phyloP scores from a whole-genome alignment of 1,140 invertebrate genomes.

The Trichoplusia ni region DNA sequence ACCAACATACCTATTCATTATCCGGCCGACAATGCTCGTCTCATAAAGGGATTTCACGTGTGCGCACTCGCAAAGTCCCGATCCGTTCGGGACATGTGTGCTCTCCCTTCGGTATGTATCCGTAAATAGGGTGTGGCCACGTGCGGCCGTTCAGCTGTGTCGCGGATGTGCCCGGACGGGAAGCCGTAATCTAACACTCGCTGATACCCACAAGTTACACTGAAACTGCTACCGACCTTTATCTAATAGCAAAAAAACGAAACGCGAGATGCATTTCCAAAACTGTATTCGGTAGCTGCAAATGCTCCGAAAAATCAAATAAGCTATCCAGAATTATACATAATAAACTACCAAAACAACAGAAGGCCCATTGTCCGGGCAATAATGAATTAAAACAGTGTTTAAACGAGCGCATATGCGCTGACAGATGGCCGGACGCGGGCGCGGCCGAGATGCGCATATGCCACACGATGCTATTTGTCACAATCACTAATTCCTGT shows the following conservation, averaged over 20 bases:
- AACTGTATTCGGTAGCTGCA: not conserved
- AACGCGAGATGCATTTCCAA: not conserved
- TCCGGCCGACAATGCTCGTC: slow-evolving; percentile 71
- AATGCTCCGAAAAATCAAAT: not conserved
- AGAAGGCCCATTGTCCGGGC: slow-evolving; percentile 60
- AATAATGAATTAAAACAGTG: slow-evolving; percentile 78
- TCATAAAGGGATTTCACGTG: slow-evolving; percentile 80
- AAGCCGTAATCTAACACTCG: slow-evolving; percentile 77
- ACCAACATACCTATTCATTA: slow-evolving; percentile 77
- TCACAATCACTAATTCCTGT: slow-evolving; percentile 61
- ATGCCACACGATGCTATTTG: slow-evolving; percentile 65
- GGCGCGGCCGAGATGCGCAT: slow-evolving; percentile 71
- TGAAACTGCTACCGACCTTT: slow-evolving; percentile 31
- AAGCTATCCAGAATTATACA: not conserved
- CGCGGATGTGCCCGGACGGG: slow-evolving; percentile 76
- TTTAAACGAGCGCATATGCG: slow-evolving; percentile 71
- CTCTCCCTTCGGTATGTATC: slow-evolving; percentile 75
- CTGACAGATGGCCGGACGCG: slow-evolving; percentile 78
- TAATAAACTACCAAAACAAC: slow-evolving; percentile 52
- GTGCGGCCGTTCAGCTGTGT: slow-evolving; percentile 77
- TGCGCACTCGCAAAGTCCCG: slow-evolving; percentile 75
- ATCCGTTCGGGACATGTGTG: slow-evolving; percentile 78
- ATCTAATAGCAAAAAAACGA: not conserved
- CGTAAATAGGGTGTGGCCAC: slow-evolving; percentile 80
- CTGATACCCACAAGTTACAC: slow-evolving; percentile 56